Base-by-base conservation (phyloP, 2,888 invertebrate genomes). In the Portevinia maculata region DNA sequence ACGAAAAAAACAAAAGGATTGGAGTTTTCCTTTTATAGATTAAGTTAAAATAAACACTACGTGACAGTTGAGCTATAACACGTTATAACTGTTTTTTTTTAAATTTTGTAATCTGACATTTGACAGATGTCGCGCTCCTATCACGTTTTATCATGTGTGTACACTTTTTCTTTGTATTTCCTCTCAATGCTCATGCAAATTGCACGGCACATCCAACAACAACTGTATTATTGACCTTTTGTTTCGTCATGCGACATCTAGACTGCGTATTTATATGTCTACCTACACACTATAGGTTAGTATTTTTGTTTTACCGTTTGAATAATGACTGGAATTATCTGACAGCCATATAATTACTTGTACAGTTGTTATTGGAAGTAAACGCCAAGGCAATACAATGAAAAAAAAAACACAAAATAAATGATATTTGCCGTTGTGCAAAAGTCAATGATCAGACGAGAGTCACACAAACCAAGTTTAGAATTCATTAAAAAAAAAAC, bases 301-400 rank as follows among this genome's bases (percentile, higher is more conserved):
- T 46, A 11, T 41, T 59, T 50, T 71, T 59, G 11, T 59, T 65
- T 69, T 69, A 75, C 81, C 59, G 81, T 81, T 75, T 60, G 65
- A 81, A 65, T 81, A 81, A 81, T 75, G 70, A 75, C 81, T 70
- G 39, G 41, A 81, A 81, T 81, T 75, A 75, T 75, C 70, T 81
- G 75, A 71, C 81, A 65, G 48, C 50, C 70, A 60, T 75, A 70
- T 81, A 75, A 81, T 81, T 81, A 71, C 75, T 69, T 67, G 17
- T 69, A 71, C 50, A 55, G 75, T 64, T 71, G 50, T 59, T 50
- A 50, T 69, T 64, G 13, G 46, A 74, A 32, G 7, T 30, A 52
- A 32, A 21, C 24, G 34, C 15, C 34, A 55, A 52, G 30, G 11
- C 34, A 69, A 32, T 53, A 60, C 57, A 53, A 19, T 15, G 17